Evolutionary conservation across 2,888 invertebrate genomes (phyloP).

Genomic region (Chrysopilus asiliformis): DNA sequence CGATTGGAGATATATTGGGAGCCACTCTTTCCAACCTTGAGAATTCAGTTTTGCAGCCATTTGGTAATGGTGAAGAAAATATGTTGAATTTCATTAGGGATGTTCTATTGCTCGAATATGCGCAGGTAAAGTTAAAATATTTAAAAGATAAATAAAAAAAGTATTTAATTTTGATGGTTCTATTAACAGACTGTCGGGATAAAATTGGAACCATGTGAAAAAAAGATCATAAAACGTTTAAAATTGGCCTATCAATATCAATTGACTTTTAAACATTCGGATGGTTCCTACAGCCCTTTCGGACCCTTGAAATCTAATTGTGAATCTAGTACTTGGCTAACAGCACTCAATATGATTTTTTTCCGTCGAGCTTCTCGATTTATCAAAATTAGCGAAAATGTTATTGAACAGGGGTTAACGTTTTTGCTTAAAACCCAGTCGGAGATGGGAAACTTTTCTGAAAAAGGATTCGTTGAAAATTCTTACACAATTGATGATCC

Average conservation of each 20-base stretch:
- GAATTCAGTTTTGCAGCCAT: slow-evolving; percentile 62
- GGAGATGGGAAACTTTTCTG: slow-evolving; percentile 64
- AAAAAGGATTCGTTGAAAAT: slow-evolving; percentile 53
- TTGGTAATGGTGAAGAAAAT: slow-evolving; percentile 60
- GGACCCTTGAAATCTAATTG: slow-evolving; percentile 51
- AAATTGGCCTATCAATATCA: slow-evolving; percentile 63
- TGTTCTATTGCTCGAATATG: slow-evolving; percentile 51
- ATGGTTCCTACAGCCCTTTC: slow-evolving; percentile 74
- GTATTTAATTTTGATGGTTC: no score
- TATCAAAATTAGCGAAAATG: slow-evolving; percentile 54
- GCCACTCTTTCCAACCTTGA: slow-evolving; percentile 65
- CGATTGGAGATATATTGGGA: slow-evolving; percentile 61
- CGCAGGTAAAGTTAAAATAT: slow-evolving; percentile 48
- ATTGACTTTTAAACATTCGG: slow-evolving; percentile 56
- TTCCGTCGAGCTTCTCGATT: slow-evolving; percentile 59
- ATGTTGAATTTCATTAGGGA: slow-evolving; percentile 53
- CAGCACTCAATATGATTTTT: slow-evolving; percentile 69
- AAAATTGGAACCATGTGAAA: no score
- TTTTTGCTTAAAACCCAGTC: slow-evolving; percentile 60
- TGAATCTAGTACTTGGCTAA: slow-evolving; percentile 63
- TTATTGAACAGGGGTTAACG: slow-evolving; percentile 51
- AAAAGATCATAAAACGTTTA: no score
- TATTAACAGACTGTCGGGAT: no score
- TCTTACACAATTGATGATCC: slow-evolving; percentile 58
- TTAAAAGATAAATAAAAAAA: no score